Base-by-base conservation (phyloP, 92 coral and sea anemone genomes). In the Phenganax stokvisi region DNA sequence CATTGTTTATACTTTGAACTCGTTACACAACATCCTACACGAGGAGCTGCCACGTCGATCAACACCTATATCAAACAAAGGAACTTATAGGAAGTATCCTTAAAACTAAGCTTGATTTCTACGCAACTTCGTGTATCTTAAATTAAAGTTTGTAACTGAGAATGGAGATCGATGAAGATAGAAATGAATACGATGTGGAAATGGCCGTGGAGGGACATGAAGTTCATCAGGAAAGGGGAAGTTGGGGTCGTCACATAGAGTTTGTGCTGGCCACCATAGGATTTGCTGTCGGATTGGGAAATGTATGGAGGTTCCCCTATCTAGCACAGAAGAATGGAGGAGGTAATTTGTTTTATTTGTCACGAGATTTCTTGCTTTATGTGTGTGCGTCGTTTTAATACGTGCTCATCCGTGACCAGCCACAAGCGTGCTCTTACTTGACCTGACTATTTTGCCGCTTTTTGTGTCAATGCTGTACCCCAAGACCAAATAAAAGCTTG, bases 301-400 rank as follows among this genome's bases (percentile, higher is more conserved):
- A 91, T 73, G 92, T 91, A n/a, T 91, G 96, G 96, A 86, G 96
- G 67, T 91, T 91, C 79, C 96, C 96, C 0, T 91, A 89, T 84
- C 90, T 91, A 59, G 89, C 92, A 54, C 96, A 91, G 87, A 91
- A 91, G 80, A 91, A 83, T 83, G 96, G 96, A 20, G 96, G 96
- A 91, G 96, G 96, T 91, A 91, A 17, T 37, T 1, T 37, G 47
- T 37, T 37, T 37, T 5, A 37, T 31, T 10, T n/a, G 8, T 28
- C 65, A 59, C 65, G n/a, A 59, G 27, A 59, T 0, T 72, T 69
- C 31, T 8, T 69, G 3, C 13, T 52, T 69, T 51, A 16, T 69
- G 51, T 69, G 6, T 69, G n/a, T 69, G 1, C 25, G 16, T 30
- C 30, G 55, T 3, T 6, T 20, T 20, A 20, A 20, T 8, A 6